These are phyloP conservation scores for Chelonoidis abingdonii DNA, from an alignment of 2,113 vertebrate genomes.

Conservation along the genomic window DNA sequence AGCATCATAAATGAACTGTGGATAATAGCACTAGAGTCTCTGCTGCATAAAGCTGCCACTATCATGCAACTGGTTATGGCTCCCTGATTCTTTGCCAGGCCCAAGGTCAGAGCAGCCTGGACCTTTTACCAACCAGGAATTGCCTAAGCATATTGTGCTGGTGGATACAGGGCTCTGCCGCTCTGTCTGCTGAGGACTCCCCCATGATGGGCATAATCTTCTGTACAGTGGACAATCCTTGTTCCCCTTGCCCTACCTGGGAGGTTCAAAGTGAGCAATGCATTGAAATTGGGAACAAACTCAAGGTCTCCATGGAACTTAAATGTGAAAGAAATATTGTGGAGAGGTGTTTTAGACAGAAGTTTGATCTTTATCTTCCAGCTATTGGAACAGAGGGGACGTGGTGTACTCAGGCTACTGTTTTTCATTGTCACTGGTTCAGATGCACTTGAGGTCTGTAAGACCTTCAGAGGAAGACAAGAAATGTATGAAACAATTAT, in stretches of 20 bases:
- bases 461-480: conserved; percentile 7
- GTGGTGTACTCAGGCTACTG: background rate
- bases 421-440: background rate
- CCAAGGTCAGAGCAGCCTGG: too few relatives aligned
- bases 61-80: too few relatives aligned
- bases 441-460: conserved; percentile 18
- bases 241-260: background rate
- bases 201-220: too few relatives aligned
- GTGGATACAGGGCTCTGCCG: too few relatives aligned
- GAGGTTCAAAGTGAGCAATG: background rate
- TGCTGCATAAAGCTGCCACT: too few relatives aligned
- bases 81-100: too few relatives aligned
- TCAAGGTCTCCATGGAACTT: background rate
- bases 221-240: too few relatives aligned
- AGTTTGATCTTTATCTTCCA: background rate
- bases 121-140: too few relatives aligned
- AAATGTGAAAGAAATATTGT: background rate
- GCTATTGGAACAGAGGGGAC: background rate
- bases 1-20: too few relatives aligned
- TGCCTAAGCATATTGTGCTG: too few relatives aligned
- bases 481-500: conserved; percentile 7
- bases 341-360: background rate
- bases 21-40: too few relatives aligned
- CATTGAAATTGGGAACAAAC: background rate
- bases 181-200: too few relatives aligned